phyloP scores from a whole-genome alignment of 2,888 invertebrate species.

The Caradrina kadenii region DNA sequence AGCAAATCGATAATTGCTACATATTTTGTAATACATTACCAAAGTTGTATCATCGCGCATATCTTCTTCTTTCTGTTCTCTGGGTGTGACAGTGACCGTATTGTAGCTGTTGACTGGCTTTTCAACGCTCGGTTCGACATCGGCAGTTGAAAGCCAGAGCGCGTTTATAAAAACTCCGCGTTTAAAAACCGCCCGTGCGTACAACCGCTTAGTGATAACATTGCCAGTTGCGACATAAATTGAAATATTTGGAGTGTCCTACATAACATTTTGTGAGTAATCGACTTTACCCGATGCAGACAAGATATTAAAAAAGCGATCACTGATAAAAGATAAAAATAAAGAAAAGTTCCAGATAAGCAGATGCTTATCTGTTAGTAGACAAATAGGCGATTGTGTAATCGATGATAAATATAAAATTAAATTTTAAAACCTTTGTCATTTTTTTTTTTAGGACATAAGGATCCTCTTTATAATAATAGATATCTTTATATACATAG shows the following conservation, averaged over 20 bases:
- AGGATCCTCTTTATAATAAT: too few relatives aligned
- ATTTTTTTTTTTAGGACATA: too few relatives aligned
- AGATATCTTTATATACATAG: too few relatives aligned
- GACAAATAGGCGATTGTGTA: not conserved
- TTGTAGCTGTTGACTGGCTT: too few relatives aligned
- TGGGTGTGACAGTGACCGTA: too few relatives aligned
- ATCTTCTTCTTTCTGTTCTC: too few relatives aligned
- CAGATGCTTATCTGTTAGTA: not conserved
- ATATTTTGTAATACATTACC: too few relatives aligned
- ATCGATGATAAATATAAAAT: not conserved
- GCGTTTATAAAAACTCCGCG: not conserved
- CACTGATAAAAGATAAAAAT: not conserved
- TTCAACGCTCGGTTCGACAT: too few relatives aligned
- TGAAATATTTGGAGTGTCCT: slow-evolving; percentile 22
- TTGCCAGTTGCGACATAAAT: slow-evolving; percentile 20
- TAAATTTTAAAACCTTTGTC: not conserved
- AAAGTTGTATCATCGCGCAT: too few relatives aligned
- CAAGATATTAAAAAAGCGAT: not conserved
- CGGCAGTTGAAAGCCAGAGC: not conserved
- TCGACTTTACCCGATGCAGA: slow-evolving; percentile 3
- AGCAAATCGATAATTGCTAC: too few relatives aligned
- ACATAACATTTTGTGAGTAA: slow-evolving; percentile 29
- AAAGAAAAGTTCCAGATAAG: not conserved
- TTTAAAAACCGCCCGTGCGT: not conserved
- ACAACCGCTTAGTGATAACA: slow-evolving; percentile 11